Percentiles rank a stretch among this genome's conserved stretches.
phyloP scores from a whole-genome alignment of 2,888 invertebrate genomes.

The Nephrocerus scutellatus region DNA sequence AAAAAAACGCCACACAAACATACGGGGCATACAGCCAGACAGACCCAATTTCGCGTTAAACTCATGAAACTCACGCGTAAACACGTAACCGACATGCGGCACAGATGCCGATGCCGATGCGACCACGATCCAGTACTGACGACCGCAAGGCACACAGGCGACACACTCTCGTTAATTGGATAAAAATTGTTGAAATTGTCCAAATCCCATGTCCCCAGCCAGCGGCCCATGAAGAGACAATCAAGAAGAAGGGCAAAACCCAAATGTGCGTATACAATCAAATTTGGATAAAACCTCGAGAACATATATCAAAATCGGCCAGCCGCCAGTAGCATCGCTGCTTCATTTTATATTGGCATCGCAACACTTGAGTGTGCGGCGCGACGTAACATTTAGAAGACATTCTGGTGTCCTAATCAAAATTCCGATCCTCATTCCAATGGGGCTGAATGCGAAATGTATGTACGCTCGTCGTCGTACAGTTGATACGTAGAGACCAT shows the following conservation, averaged over 20 bases:
- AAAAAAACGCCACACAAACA: slow-evolving; percentile 1
- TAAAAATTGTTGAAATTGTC: slow-evolving; percentile 48
- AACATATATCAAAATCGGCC: slow-evolving; percentile 17
- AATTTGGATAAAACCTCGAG: too few species aligned
- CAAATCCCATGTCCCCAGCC: slow-evolving; percentile 30
- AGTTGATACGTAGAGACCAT: not conserved
- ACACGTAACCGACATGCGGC: not conserved
- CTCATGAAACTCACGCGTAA: not conserved
- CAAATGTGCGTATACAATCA: slow-evolving; percentile 1
- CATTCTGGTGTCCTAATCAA: slow-evolving; percentile 45
- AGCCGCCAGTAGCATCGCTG: slow-evolving; percentile 8
- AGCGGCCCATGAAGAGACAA: slow-evolving; percentile 5
- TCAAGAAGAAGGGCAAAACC: not conserved
- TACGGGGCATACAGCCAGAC: slow-evolving; percentile 1
- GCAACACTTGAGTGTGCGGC: too few species aligned
- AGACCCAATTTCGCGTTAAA: not conserved
- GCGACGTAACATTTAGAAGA: too few species aligned
- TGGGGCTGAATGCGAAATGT: too few species aligned
- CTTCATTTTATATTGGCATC: slow-evolving; percentile 22
- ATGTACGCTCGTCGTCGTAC: slow-evolving; percentile 1
- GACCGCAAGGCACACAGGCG: too few species aligned
- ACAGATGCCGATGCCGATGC: not conserved
- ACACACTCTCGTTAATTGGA: slow-evolving; percentile 46
- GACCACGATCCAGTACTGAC: not conserved
- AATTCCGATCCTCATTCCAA: slow-evolving; percentile 40